Evolutionary conservation across 2,797 vertebrate genomes (phyloP).

Genomic region (Rhinogobio ventralis): DNA sequence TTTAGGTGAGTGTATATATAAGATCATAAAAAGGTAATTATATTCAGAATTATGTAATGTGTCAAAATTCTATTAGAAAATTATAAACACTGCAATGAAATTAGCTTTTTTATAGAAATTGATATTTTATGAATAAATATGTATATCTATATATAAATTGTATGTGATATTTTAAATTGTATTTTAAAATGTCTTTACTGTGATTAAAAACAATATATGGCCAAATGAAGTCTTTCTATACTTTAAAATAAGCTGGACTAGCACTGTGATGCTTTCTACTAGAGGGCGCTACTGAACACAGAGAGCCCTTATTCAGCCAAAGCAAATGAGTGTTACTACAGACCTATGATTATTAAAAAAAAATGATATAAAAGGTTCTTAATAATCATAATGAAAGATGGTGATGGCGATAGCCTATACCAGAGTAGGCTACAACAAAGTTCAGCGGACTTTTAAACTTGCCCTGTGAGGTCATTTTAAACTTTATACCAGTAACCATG

Average conservation of each 20-base stretch:
- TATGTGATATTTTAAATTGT: no score
- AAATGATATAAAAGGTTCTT: not conserved
- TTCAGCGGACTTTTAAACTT: not conserved
- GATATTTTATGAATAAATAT: no score
- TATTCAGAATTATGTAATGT: not conserved
- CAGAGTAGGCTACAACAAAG: not conserved
- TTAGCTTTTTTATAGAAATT: no score
- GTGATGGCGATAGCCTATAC: not conserved
- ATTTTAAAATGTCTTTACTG: no score
- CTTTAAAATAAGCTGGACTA: not conserved
- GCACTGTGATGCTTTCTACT: slow-evolving; percentile 14
- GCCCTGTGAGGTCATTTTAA: not conserved
- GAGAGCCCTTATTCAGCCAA: not conserved
- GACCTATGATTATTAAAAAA: not conserved
- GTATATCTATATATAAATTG: no score
- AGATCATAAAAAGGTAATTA: not conserved
- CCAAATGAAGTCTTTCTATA: not conserved
- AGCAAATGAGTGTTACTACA: not conserved
- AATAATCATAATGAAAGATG: not conserved
- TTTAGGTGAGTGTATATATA: no score
- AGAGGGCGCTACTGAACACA: slow-evolving; percentile 25
- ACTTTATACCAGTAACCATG: not conserved
- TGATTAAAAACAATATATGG: not conserved
- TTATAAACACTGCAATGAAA: no score
- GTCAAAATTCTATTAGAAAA: not conserved